phyloP scores from a whole-genome alignment of 2,888 invertebrate species.

The Tenthredo distinguenda region DNA sequence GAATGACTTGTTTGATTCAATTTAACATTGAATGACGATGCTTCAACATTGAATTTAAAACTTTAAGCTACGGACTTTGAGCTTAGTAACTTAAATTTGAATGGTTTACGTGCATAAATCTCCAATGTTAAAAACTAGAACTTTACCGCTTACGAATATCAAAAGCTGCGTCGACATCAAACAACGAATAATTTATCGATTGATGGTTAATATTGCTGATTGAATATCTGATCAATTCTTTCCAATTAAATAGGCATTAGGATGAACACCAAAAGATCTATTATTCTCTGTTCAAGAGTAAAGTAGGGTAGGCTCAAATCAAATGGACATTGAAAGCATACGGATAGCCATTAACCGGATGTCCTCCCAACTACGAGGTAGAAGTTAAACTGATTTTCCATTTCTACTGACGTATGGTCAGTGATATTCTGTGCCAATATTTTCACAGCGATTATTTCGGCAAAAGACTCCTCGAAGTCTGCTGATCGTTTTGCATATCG shows the following conservation, averaged over 20 bases:
- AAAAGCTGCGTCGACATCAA: not conserved
- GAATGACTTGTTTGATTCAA: not conserved
- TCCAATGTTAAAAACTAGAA: not conserved
- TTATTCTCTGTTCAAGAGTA: not conserved
- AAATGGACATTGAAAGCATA: not conserved
- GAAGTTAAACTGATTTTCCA: not conserved
- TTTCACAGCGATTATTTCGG: not conserved
- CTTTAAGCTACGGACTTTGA: not conserved
- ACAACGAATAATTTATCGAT: not conserved
- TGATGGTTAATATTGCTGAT: not conserved
- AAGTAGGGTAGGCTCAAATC: not conserved
- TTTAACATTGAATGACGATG: not conserved
- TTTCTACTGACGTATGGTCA: not conserved
- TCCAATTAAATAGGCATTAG: not conserved
- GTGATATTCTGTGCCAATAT: constrained; percentile 2
- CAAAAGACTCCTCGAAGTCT: not conserved
- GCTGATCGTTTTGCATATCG: not conserved
- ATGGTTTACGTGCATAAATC: not conserved
- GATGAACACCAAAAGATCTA: not conserved
- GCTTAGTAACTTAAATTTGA: not conserved
- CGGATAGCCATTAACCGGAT: not conserved
- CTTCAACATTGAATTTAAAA: not conserved
- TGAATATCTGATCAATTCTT: not conserved
- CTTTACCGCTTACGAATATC: not conserved
- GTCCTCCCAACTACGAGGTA: not conserved